Base-by-base conservation (phyloP, 30 jellyfish, hydroid and myxozoan species). In the Aurelia aurita region DNA sequence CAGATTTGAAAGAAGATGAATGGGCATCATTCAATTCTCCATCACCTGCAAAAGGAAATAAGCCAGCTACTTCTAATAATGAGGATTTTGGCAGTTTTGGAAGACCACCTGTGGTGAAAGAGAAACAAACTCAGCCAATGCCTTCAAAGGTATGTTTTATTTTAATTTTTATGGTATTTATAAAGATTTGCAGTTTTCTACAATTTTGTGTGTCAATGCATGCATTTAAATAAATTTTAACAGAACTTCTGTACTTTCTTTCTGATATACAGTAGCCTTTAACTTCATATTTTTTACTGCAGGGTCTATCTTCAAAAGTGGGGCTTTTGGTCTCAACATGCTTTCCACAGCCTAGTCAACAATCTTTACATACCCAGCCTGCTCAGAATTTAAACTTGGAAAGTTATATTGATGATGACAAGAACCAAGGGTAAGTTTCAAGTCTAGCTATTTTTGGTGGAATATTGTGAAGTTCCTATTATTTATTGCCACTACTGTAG, bases 11-110 rank as follows among this genome's bases (percentile, higher is more conserved):
- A 32, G 81, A n/a, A 15, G 74, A n/a, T 70, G 54, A 53, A 62
- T 81, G 91, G 91, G 85, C 84, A 31, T 55, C 91, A 20, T 81
- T 81, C 35, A 43, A 70, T 39, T 55, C 93, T 8, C 51, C 7
- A 39, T 39, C 51, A 6, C 51, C 51, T 39, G 15, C 16, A 39
- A 39, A 39, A 7, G 51, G 9, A 0, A 39, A 9, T 39, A 39
- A 39, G 13, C 51, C 51, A 39, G 51, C 9, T 2, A 39, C 9
- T 6, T 14, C 51, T 39, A 39, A 39, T 1, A 39, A 2, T 3
- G 73, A 22, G 3, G 49, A 19, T 1, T 61, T 39, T 61, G 27
- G 58, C 21, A 21, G 79, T 28, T 67, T 67, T 67, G 79, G 79
- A 67, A 22, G 28, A 31, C 51, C 16, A 5, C 15, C 51, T 39